Conservation (phyloP, 2,797 vertebrate genomes). For the Coreius guichenoti region DNA sequence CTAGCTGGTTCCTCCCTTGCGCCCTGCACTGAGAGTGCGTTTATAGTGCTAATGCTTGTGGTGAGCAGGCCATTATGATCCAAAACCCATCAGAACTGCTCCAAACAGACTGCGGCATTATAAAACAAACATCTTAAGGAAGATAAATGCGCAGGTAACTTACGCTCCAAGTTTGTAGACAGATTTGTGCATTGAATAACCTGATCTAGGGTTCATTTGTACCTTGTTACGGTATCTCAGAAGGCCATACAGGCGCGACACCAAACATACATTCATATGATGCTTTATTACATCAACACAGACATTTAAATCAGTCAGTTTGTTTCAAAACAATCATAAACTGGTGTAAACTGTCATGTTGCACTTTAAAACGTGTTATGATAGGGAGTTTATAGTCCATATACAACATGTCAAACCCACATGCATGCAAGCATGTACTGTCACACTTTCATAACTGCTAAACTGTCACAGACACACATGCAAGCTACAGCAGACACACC, state of each 20-base stretch:
- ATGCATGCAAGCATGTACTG: slow-evolving; percentile 1
- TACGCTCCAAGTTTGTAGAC: not conserved
- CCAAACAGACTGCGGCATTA: slow-evolving; percentile 64
- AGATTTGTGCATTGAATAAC: not conserved
- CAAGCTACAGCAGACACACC: slow-evolving; percentile 22
- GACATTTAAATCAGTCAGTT: slow-evolving; percentile 1
- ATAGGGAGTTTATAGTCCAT: not conserved
- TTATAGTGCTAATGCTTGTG: slow-evolving; percentile 82
- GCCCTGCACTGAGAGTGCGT: slow-evolving; percentile 77
- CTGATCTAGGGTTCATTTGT: not conserved
- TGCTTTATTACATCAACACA: not conserved
- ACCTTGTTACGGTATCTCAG: not conserved
- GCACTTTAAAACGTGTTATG: not conserved
- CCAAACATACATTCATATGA: not conserved
- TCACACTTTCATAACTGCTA: slow-evolving; percentile 26
- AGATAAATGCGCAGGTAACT: slow-evolving; percentile 19
- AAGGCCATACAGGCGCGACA: not conserved
- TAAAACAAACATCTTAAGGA: slow-evolving; percentile 32
- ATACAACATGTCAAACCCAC: slow-evolving; percentile 20
- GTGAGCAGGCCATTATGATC: slow-evolving; percentile 81
- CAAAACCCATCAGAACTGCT: slow-evolving; percentile 74
- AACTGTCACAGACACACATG: slow-evolving; percentile 38
- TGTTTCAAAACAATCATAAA: not conserved
- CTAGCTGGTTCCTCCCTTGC: slow-evolving; percentile 70
- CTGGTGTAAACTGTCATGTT: not conserved